Conservation (phyloP, 2,797 vertebrate species). For the Jordanella pulchra region DNA sequence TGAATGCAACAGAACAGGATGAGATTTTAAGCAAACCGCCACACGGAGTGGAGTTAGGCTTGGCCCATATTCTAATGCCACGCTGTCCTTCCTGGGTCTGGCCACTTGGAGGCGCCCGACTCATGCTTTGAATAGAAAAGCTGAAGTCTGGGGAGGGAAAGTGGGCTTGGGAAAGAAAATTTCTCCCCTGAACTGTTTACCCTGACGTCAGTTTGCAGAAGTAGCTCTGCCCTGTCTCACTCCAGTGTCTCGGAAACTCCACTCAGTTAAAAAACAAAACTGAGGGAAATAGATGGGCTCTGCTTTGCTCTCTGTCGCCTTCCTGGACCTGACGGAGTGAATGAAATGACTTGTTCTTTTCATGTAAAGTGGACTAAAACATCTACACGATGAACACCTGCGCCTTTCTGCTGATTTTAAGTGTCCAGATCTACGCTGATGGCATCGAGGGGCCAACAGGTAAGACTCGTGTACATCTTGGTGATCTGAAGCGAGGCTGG, state of each 20-base stretch:
- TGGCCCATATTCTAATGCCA: constrained; percentile 18
- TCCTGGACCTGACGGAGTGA: constrained; percentile 64
- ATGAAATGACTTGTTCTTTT: constrained; percentile 70
- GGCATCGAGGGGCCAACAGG: constrained; percentile 86
- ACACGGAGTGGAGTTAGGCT: constrained; percentile 5
- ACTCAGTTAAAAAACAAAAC: constrained; percentile 53
- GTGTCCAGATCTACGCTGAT: constrained; percentile 83
- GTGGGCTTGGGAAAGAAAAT: constrained; percentile 70
- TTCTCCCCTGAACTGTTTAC: constrained; percentile 80
- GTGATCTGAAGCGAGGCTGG: constrained; percentile 9
- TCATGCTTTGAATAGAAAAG: constrained; percentile 43
- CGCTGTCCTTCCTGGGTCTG: not conserved
- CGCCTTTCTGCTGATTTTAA: constrained; percentile 81
- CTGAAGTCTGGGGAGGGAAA: constrained; percentile 55
- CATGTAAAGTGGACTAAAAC: constrained; percentile 82
- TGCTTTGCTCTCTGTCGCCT: constrained; percentile 51
- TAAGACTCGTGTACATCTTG: constrained; percentile 56
- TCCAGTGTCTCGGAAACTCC: constrained; percentile 72
- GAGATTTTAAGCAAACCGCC: not conserved
- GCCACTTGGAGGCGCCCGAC: constrained; percentile 77
- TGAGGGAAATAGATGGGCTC: constrained; percentile 67
- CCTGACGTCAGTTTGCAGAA: constrained; percentile 84
- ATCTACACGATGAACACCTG: constrained; percentile 82
- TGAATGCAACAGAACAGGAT: not conserved
- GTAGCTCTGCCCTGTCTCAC: constrained; percentile 73